Evolutionary conservation across 2,797 vertebrate genomes (phyloP).

Genomic region (Otolemur crassicaudatus): DNA sequence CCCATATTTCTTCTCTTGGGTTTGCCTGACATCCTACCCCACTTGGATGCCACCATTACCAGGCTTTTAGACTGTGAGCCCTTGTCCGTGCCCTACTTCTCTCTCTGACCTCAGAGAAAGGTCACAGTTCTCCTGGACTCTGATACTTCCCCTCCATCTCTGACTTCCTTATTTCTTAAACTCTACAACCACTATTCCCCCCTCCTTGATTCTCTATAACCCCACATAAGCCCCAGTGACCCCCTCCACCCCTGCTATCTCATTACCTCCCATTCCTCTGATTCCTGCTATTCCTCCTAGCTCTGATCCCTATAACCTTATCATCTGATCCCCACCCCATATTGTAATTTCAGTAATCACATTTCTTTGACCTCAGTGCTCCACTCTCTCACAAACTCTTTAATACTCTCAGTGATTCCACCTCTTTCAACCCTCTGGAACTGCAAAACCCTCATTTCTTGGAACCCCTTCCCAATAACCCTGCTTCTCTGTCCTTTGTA

Average conservation of each 20-base stretch:
- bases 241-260: not conserved
- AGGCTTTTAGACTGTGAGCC: not conserved
- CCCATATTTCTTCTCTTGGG: not conserved
- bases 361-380: not conserved
- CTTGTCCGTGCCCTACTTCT: not conserved
- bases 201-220: not conserved
- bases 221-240: not conserved
- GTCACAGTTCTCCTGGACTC: not conserved
- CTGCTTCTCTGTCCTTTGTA: not conserved
- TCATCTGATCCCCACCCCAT: too few relatives aligned
- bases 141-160: not conserved
- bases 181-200: constrained; percentile 1
- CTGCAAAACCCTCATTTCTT: not conserved
- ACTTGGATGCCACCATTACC: not conserved
- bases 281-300: not conserved
- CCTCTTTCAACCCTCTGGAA: not conserved
- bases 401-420: not conserved
- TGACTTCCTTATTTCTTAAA: constrained; percentile 39
- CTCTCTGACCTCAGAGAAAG: constrained; percentile 6
- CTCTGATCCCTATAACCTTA: not conserved
- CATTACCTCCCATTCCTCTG: not conserved
- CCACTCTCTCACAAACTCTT: constrained; percentile 14
- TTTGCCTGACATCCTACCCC: not conserved
- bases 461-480: not conserved
- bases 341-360: not conserved